Evolutionary conservation across 2,888 invertebrate species (phyloP).

Genomic region (Pachymerium ferrugineum): DNA sequence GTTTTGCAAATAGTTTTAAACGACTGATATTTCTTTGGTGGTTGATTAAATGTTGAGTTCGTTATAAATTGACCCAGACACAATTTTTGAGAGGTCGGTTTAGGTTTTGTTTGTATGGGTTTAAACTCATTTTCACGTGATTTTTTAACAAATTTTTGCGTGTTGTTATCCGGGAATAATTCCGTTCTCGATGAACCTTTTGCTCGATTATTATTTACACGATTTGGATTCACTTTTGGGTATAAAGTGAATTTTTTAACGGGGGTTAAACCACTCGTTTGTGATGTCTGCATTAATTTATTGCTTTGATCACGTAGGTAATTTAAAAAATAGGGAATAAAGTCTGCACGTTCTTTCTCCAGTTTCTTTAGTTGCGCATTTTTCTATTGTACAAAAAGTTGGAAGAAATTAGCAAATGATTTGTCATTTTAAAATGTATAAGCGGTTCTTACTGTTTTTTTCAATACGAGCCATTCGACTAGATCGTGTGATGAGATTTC

Average conservation of each 20-base stretch:
- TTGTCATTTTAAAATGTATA: background rate
- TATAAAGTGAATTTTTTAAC: conserved; percentile 2
- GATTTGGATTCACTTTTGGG: background rate
- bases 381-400: background rate
- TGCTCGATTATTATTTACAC: background rate
- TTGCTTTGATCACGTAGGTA: background rate
- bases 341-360: background rate
- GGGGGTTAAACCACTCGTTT: background rate
- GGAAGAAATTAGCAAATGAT: background rate
- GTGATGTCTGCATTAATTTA: background rate
- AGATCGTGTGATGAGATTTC: background rate
- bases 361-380: no score
- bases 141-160: no score
- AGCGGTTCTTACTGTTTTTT: background rate
- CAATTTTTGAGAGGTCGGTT: background rate
- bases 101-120: background rate
- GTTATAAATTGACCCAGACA: conserved; percentile 14
- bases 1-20: no score
- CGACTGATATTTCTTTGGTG: no score
- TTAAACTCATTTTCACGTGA: background rate
- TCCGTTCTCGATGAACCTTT: background rate
- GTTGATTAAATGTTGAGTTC: background rate
- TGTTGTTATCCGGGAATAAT: background rate
- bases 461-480: background rate
- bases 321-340: background rate